Evolutionary conservation across 2,797 vertebrate species (phyloP).

Genomic region (Sus cebifrons): DNA sequence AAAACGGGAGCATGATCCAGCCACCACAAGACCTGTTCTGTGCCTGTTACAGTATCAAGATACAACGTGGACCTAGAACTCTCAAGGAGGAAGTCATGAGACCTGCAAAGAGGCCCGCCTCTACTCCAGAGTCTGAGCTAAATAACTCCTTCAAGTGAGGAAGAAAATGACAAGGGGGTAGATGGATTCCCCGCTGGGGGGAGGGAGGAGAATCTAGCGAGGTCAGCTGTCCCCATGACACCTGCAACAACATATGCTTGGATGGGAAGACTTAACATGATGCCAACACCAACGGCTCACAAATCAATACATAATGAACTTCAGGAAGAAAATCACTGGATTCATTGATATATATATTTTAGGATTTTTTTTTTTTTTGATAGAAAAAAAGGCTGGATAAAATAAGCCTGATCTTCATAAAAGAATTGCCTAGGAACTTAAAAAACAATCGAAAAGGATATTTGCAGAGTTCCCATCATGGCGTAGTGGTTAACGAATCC

Average conservation of each 20-base stretch:
- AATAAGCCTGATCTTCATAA: not conserved
- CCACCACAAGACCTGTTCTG: not conserved
- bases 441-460: not conserved
- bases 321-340: not conserved
- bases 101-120: not conserved
- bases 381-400: not conserved
- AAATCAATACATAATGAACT: not conserved
- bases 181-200: not conserved
- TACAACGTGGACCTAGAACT: not conserved
- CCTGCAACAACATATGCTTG: not conserved
- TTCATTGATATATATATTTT: not conserved
- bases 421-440: not conserved
- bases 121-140: not conserved
- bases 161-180: fast-evolving
- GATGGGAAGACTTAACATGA: not conserved
- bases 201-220: not conserved
- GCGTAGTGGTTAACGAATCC: too few relatives aligned
- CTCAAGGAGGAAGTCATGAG: not conserved
- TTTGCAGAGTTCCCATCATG: too few relatives aligned
- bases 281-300: not conserved
- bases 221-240: not conserved
- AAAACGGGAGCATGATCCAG: not conserved
- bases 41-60: not conserved
- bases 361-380: not conserved
- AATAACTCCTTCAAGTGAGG: not conserved